Evolutionary conservation across 2,797 vertebrate genomes (phyloP).

Genomic region (Catostomus latipinnis): DNA sequence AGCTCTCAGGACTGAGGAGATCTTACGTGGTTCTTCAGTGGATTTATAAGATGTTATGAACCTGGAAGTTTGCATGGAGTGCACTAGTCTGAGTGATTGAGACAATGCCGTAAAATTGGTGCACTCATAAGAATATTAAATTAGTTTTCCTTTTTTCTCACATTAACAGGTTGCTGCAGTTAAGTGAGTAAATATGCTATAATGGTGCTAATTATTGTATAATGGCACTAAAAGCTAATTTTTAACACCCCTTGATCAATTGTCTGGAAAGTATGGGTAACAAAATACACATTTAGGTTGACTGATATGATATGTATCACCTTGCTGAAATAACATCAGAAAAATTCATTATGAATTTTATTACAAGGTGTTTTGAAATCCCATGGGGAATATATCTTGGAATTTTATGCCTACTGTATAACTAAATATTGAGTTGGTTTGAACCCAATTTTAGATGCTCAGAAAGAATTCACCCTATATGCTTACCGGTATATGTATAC

Average conservation of each 20-base stretch:
- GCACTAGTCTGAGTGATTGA: background rate
- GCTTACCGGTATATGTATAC: too few species aligned
- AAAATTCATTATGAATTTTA: too few species aligned
- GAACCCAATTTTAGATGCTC: background rate
- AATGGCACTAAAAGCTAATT: too few species aligned
- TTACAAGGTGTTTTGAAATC: too few species aligned
- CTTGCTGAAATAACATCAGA: background rate
- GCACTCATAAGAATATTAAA: too few species aligned
- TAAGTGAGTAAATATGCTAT: too few species aligned
- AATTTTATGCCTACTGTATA: background rate
- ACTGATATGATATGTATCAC: background rate
- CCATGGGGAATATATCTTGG: background rate
- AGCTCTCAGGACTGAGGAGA: background rate
- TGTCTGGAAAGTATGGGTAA: background rate
- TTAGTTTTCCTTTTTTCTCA: too few species aligned
- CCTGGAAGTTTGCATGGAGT: background rate
- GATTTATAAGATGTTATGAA: background rate
- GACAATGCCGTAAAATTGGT: too few species aligned
- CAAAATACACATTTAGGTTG: slow-evolving; percentile 6
- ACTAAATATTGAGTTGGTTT: background rate
- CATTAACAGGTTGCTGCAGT: too few species aligned
- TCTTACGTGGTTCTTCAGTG: background rate
- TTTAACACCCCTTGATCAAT: too few species aligned
- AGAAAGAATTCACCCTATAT: background rate
- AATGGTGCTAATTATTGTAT: too few species aligned